Base-by-base conservation (phyloP, 2,888 invertebrate species). In the Agrilus cyanescens region DNA sequence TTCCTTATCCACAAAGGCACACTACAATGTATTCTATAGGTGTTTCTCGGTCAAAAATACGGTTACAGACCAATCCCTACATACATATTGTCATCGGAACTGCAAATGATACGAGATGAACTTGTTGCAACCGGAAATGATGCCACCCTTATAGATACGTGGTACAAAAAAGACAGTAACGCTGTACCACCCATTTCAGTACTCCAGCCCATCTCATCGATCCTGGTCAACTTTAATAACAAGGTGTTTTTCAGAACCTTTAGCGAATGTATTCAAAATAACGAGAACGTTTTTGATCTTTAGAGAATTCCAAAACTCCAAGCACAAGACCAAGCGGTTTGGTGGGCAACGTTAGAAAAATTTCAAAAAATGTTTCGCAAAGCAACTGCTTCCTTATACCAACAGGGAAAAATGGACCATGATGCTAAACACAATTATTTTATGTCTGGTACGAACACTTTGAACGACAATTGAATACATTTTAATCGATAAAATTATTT, bases 61-160 rank as follows among this genome's bases (percentile, higher is more conserved):
- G 97, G 97, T 14, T 97, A 97, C 66, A 80, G 97, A 12, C 96
- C 97, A 0, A 90, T 97, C 51, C 97, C 96, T 1, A 94, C 95
- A 0, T 90, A 93, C 61, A 91, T 97, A 44, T 69, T 91, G 1
- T 93, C 91, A 20, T 86, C 86, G 0, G 94, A 97, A 60, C 74
- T 96, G 39, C 86, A 86, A 58, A 68, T 90, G 74, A 70, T 97
- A 12, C 73, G 90, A 38, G 88, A 89, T 45, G 91, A 93, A 56
- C 68, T 95, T 25, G 82, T 82, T 0, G 80, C 84, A 20, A 82
- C 86, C 53, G 85, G 86, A 1, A 82, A 82, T 12, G 91, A 93
- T 54, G 85, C 83, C 0, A 77, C 76, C 2, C 70, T 94, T 1
- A 72, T 96, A 46, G 93, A 95, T 62, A 82, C 82, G 4, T 96